Evolutionary conservation across 2,888 invertebrate genomes (phyloP).

Genomic region (Macroteleia sp.): DNA sequence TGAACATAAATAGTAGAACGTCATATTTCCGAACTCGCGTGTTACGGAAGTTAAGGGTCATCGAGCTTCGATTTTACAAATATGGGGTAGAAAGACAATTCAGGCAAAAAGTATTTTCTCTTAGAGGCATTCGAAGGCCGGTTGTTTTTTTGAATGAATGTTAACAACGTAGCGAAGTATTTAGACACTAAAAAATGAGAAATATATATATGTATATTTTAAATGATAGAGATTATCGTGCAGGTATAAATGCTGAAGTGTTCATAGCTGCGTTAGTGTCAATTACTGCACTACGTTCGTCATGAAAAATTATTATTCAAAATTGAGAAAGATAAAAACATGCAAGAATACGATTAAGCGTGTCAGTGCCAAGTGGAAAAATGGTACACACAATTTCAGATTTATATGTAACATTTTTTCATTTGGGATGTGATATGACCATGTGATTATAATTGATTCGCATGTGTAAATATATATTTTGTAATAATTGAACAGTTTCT

Average conservation of each 20-base stretch:
- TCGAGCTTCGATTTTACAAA: slow-evolving; percentile 62
- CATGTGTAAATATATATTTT: too few relatives aligned
- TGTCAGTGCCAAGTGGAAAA: too few relatives aligned
- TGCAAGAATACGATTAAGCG: too few relatives aligned
- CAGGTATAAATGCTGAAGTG: slow-evolving; percentile 22
- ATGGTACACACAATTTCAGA: too few relatives aligned
- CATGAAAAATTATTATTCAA: slow-evolving; percentile 3
- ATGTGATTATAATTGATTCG: too few relatives aligned
- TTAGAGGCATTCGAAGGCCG: slow-evolving; percentile 19
- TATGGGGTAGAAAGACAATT: slow-evolving; percentile 45
- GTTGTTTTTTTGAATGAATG: slow-evolving; percentile 32
- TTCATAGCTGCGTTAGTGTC: slow-evolving; percentile 51
- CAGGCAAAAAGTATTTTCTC: slow-evolving; percentile 47
- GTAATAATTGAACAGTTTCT: too few relatives aligned
- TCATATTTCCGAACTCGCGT: slow-evolving; percentile 19
- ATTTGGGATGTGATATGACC: too few relatives aligned
- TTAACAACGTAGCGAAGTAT: slow-evolving; percentile 20
- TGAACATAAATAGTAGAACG: slow-evolving; percentile 9
- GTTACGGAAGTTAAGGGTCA: slow-evolving; percentile 46
- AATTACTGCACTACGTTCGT: slow-evolving; percentile 45
- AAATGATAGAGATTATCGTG: slow-evolving; percentile 1
- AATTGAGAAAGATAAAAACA: slow-evolving; percentile 1
- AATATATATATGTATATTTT: slow-evolving; percentile 25
- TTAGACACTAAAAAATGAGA: slow-evolving; percentile 6
- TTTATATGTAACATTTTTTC: too few relatives aligned